phyloP scores from a whole-genome alignment of 2,113 vertebrate species.

The Chamaetylas fuelleborni region DNA sequence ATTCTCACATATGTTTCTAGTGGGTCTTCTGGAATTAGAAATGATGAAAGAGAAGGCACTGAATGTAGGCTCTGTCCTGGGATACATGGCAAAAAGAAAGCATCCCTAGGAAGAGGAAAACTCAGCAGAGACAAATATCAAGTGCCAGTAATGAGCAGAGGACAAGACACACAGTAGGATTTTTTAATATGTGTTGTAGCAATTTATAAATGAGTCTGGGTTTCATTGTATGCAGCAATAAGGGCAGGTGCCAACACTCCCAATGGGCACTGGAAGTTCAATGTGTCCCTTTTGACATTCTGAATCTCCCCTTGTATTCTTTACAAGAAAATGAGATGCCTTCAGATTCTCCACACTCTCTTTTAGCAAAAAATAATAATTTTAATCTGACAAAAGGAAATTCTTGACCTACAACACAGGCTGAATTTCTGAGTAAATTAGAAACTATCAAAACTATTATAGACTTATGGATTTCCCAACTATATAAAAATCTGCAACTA shows the following conservation, averaged over 20 bases:
- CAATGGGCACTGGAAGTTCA: neutral
- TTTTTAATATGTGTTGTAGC: neutral
- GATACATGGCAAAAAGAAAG: neutral
- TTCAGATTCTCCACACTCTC: neutral
- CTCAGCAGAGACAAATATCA: neutral
- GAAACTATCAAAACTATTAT: neutral
- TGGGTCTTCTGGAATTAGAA: neutral
- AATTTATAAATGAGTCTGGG: neutral
- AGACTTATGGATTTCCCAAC: neutral
- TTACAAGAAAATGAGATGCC: neutral
- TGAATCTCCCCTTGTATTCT: neutral
- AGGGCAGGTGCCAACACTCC: neutral
- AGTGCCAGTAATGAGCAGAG: neutral
- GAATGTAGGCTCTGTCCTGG: neutral
- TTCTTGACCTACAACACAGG: neutral
- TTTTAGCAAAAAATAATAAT: neutral
- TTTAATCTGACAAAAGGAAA: neutral
- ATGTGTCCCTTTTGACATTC: neutral
- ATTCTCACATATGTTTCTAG: neutral
- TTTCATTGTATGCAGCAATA: neutral
- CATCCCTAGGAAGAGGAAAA: neutral
- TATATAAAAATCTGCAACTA: neutral
- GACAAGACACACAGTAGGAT: neutral
- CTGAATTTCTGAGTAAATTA: neutral
- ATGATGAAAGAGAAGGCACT: neutral